A percentile compares a stretch with the other conserved stretches of the same genome.
phyloP scores from a whole-genome alignment of 2,113 vertebrate species.

The Myotis brandtii region DNA sequence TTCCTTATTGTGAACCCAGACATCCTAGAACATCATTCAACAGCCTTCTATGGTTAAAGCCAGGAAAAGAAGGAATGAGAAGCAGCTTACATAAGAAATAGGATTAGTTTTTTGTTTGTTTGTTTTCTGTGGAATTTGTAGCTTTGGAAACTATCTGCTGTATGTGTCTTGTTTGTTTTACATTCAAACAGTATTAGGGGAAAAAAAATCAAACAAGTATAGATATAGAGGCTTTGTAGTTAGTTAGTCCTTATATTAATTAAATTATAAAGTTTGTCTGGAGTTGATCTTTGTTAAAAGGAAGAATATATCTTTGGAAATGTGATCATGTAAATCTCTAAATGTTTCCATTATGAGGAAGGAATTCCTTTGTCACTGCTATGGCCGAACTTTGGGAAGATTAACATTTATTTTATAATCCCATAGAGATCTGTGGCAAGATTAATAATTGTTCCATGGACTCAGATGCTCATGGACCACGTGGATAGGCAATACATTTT shows the following conservation, averaged over 20 bases:
- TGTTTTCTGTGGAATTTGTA: background rate
- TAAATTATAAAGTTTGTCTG: background rate
- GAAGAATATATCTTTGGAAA: background rate
- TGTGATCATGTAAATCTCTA: background rate
- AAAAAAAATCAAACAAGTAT: background rate
- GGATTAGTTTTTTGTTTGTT: background rate
- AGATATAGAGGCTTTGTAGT: background rate
- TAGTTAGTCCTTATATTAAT: background rate
- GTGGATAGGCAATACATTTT: background rate
- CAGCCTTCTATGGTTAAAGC: background rate
- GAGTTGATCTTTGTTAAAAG: background rate
- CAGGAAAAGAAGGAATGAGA: background rate
- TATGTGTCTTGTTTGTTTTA: background rate
- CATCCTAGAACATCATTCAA: background rate
- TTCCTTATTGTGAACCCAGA: background rate
- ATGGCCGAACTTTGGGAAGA: background rate
- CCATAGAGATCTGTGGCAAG: background rate
- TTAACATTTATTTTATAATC: background rate
- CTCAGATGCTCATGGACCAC: background rate
- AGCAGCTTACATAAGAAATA: background rate
- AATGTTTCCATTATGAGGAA: background rate
- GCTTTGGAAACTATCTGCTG: background rate
- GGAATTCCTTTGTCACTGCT: background rate
- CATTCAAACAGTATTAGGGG: background rate
- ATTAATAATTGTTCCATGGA: background rate